phyloP scores from a whole-genome alignment of 2,888 invertebrate species.

The Apodemia hepburni region DNA sequence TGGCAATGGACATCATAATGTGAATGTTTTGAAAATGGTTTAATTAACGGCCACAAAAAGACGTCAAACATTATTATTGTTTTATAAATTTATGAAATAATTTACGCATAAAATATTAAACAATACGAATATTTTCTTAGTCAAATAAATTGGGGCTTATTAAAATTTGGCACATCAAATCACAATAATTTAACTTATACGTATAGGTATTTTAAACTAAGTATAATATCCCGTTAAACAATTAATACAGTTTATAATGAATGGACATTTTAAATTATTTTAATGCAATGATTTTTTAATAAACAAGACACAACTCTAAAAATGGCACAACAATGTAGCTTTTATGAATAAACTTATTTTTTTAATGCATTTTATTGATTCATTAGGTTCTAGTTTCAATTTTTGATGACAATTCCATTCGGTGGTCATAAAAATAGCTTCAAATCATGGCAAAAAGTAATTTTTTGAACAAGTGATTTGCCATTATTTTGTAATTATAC shows the following conservation, averaged over 20 bases:
- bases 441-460: no score
- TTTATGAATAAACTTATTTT: no score
- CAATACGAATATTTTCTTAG: not conserved
- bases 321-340: not conserved
- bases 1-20: not conserved
- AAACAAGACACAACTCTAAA: not conserved
- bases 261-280: not conserved
- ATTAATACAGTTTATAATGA: not conserved
- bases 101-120: not conserved
- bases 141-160: not conserved
- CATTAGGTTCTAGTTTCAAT: no score
- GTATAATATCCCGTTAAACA: not conserved
- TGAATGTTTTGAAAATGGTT: slow-evolving; percentile 12
- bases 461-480: no score
- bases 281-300: not conserved
- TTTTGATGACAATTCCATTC: no score
- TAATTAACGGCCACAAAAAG: not conserved
- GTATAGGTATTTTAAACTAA: not conserved
- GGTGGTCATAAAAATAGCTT: no score
- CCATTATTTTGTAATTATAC: no score
- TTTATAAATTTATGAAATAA: not conserved
- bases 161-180: slow-evolving; percentile 7
- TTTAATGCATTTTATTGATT: no score
- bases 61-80: not conserved
- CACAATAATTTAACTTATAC: slow-evolving; percentile 5